Percentiles rank a stretch among this genome's conserved stretches.
phyloP scores from a whole-genome alignment of 1,140 invertebrate species.

The Riptortus pedestris region DNA sequence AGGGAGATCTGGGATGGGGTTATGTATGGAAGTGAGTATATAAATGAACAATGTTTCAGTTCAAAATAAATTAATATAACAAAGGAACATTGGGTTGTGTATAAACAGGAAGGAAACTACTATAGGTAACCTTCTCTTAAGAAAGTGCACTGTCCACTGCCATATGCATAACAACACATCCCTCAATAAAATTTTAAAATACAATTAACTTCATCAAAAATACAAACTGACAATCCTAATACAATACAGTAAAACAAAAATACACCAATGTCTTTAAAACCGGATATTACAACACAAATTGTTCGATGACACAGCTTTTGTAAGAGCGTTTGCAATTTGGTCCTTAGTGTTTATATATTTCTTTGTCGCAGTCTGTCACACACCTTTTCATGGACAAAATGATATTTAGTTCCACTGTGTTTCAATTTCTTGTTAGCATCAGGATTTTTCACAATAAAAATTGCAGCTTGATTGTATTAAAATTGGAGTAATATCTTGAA shows the following conservation, averaged over 20 bases:
- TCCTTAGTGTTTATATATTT: not conserved
- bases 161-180: too few relatives aligned
- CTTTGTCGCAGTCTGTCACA: not conserved
- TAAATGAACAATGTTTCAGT: too few relatives aligned
- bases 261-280: not conserved
- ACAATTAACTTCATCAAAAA: too few relatives aligned
- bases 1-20: too few relatives aligned
- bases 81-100: too few relatives aligned
- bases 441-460: not conserved
- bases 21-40: too few relatives aligned
- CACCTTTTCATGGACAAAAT: slow-evolving; percentile 2
- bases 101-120: too few relatives aligned
- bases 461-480: not conserved
- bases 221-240: not conserved
- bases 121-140: too few relatives aligned
- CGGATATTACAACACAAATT: not conserved
- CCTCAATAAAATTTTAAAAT: slow-evolving; percentile 10
- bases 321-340: not conserved
- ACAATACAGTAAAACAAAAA: too few relatives aligned
- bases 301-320: not conserved
- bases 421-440: not conserved
- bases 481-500: not conserved
- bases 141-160: too few relatives aligned
- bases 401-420: not conserved
- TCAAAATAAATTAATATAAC: too few relatives aligned